Percentiles rank a stretch among this genome's conserved stretches.
phyloP scores from a whole-genome alignment of 2,888 invertebrate genomes.

The Aphodius granarius region DNA sequence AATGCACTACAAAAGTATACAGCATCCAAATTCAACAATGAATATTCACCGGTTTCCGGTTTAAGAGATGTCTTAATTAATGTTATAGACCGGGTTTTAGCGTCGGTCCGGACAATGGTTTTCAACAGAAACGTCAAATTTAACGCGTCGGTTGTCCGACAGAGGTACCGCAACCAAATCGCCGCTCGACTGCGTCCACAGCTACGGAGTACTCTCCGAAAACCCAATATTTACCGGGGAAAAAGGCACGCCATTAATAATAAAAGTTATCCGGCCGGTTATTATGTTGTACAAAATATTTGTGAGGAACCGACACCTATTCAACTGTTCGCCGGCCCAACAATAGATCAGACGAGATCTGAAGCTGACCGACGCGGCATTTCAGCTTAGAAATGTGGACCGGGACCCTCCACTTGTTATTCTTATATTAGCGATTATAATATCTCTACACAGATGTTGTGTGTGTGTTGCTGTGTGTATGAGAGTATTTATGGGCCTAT shows the following conservation, averaged over 20 bases:
- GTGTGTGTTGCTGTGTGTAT: not conserved
- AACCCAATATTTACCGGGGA: constrained; percentile 14
- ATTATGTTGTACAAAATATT: constrained; percentile 26
- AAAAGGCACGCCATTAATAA: constrained; percentile 24
- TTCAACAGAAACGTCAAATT: not conserved
- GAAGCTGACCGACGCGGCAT: not conserved
- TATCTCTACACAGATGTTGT: constrained; percentile 28
- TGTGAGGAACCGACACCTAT: constrained; percentile 29
- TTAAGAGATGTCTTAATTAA: not conserved
- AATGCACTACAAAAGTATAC: not conserved
- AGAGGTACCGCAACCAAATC: not conserved
- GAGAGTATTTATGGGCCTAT: not conserved
- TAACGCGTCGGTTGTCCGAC: not conserved
- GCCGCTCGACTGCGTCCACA: not conserved
- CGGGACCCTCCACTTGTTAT: constrained; percentile 25
- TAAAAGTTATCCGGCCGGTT: constrained; percentile 21
- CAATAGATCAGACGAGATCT: constrained; percentile 22
- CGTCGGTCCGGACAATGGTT: not conserved
- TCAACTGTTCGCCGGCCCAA: constrained; percentile 21
- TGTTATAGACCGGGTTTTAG: not conserved
- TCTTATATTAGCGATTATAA: constrained; percentile 30
- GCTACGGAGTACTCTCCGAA: not conserved
- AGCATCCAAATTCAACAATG: not conserved
- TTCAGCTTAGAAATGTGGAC: not conserved
- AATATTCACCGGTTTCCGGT: not conserved